Percentiles rank a stretch among this genome's conserved stretches.
phyloP scores from a whole-genome alignment of 1,140 invertebrate species.

The Diorhabda sublineata region DNA sequence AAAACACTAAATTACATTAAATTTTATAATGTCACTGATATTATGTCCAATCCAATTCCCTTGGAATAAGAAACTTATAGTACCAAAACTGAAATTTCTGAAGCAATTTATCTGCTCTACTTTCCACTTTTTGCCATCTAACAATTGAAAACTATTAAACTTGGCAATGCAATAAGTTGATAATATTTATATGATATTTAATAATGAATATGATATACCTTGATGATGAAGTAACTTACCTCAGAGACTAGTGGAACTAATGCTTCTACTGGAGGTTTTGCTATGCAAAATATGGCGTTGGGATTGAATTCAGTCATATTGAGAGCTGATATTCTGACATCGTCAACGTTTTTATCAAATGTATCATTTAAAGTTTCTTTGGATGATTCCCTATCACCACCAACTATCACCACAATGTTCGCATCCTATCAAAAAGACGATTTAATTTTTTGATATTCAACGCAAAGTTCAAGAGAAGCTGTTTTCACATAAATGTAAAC shows the following conservation, averaged over 20 bases:
- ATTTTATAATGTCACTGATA: no score
- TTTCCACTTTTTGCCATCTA: no score
- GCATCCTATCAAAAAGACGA: constrained; percentile 28
- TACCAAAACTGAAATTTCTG: no score
- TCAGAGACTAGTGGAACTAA: constrained; percentile 41
- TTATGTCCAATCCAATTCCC: no score
- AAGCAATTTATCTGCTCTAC: no score
- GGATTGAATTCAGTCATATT: constrained; percentile 41
- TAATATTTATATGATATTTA: background rate
- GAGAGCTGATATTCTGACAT: constrained; percentile 34
- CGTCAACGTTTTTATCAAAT: constrained; percentile 40
- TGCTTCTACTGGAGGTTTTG: constrained; percentile 40
- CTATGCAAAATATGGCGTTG: constrained; percentile 38
- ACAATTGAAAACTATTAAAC: no score
- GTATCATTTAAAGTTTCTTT: constrained; percentile 28
- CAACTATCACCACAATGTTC: constrained; percentile 36
- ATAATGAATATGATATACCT: background rate
- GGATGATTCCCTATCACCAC: constrained; percentile 33
- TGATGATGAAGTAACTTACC: constrained; percentile 23
- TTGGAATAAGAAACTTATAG: no score
- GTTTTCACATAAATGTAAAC: no score
- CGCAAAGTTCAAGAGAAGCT: no score
- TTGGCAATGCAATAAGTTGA: background rate
- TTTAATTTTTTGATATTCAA: no score
- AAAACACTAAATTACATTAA: no score